Evolutionary conservation across 1,140 invertebrate species (phyloP).

Genomic region (Geopemphigus sp.): DNA sequence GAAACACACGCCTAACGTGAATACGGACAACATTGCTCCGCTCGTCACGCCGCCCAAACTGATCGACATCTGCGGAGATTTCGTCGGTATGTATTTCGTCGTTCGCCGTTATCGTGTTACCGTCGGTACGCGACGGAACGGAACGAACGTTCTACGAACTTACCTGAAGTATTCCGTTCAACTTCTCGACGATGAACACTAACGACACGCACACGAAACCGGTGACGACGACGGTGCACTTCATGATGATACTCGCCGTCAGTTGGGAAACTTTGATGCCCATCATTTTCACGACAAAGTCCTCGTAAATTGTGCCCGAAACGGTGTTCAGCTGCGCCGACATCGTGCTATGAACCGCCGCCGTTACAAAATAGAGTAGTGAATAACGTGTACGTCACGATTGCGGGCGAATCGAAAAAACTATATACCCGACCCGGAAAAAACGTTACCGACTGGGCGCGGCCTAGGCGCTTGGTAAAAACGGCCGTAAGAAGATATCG

Average conservation of each 20-base stretch:
- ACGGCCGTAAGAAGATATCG: too few species aligned
- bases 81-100: too few species aligned
- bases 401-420: too few species aligned
- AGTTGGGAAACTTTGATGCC: conserved; percentile 60
- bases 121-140: too few species aligned
- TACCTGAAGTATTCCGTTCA: conserved; percentile 57
- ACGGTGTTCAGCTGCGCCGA: conserved; percentile 77
- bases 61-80: conserved; percentile 62
- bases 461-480: too few species aligned
- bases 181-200: conserved; percentile 69
- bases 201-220: conserved; percentile 64
- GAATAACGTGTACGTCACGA: too few species aligned
- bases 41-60: conserved; percentile 68
- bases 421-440: too few species aligned
- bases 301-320: conserved; percentile 78
- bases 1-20: conserved; percentile 74
- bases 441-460: too few species aligned
- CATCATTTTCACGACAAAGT: conserved; percentile 65
- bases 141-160: too few species aligned
- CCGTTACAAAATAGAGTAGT: too few species aligned
- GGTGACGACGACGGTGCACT: conserved; percentile 66
- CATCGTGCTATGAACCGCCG: conserved; percentile 64
- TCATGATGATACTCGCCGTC: conserved; percentile 66
- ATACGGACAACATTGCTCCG: conserved; percentile 74
- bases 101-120: too few species aligned